Percentiles rank a stretch among this genome's conserved stretches.
phyloP scores from a whole-genome alignment of 1,140 invertebrate genomes.

The Leptinotarsa undecemlineata region DNA sequence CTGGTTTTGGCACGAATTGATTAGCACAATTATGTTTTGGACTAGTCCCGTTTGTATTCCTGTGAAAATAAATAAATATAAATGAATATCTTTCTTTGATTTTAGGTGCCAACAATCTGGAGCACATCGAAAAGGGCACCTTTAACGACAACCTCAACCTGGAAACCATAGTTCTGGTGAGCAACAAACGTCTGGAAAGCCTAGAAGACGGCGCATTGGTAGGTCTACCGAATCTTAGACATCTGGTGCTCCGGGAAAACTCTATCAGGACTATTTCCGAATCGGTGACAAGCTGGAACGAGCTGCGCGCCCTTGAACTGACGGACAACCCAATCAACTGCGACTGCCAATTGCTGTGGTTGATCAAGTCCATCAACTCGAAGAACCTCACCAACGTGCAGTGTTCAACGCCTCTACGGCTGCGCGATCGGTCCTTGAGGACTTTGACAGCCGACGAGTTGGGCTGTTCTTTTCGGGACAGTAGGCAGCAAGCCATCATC shows the following conservation, averaged over 20 bases:
- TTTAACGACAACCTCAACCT: constrained; percentile 81
- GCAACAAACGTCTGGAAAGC: constrained; percentile 71
- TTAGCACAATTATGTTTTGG: too few species aligned
- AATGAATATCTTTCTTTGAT: background rate
- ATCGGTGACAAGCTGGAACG: constrained; percentile 76
- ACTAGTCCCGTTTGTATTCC: too few species aligned
- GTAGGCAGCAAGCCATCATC: constrained; percentile 76
- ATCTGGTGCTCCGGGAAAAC: constrained; percentile 78
- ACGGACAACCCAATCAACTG: constrained; percentile 84
- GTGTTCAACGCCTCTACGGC: constrained; percentile 71
- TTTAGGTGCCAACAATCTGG: constrained; percentile 68
- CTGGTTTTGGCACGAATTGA: too few species aligned
- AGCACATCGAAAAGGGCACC: constrained; percentile 72
- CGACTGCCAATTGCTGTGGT: constrained; percentile 78
- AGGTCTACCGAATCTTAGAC: constrained; percentile 75
- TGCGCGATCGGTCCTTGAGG: constrained; percentile 70
- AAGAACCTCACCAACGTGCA: constrained; percentile 75
- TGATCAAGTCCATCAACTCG: constrained; percentile 73
- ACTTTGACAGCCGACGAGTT: constrained; percentile 74
- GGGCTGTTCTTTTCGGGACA: constrained; percentile 77
- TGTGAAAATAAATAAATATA: too few species aligned
- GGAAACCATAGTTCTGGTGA: constrained; percentile 74
- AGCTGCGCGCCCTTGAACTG: constrained; percentile 74
- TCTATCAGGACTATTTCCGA: constrained; percentile 74
- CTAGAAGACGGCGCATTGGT: constrained; percentile 76